Percentiles rank a stretch among this genome's conserved stretches.
phyloP scores from a whole-genome alignment of 2,888 invertebrate genomes.

The Papilio demoleus region DNA sequence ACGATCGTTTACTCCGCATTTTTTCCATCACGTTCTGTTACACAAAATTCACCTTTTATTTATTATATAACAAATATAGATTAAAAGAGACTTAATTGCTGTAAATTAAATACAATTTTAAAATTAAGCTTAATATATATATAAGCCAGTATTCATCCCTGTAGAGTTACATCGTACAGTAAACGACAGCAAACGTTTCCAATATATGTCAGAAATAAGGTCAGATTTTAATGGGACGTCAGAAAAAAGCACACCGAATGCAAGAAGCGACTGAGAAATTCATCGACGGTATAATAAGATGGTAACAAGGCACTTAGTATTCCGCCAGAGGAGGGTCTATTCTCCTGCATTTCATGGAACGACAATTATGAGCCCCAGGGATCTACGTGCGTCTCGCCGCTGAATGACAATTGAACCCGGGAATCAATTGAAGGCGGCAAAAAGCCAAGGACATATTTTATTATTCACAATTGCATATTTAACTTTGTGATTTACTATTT shows the following conservation, averaged over 20 bases:
- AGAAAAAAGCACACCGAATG: slow-evolving; percentile 39
- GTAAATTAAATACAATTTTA: too few relatives aligned
- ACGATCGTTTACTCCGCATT: too few relatives aligned
- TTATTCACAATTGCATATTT: slow-evolving; percentile 33
- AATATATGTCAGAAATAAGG: slow-evolving; percentile 20
- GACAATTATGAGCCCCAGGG: slow-evolving; percentile 42
- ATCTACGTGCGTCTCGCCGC: slow-evolving; percentile 40
- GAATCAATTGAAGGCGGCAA: slow-evolving; percentile 40
- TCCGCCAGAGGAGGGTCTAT: slow-evolving; percentile 39
- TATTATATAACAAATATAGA: too few relatives aligned
- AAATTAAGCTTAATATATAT: too few relatives aligned
- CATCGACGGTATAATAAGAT: slow-evolving; percentile 40
- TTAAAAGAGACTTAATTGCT: too few relatives aligned
- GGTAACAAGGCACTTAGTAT: slow-evolving; percentile 41
- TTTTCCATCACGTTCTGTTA: too few relatives aligned
- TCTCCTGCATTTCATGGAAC: slow-evolving; percentile 42
- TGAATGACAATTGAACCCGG: slow-evolving; percentile 40
- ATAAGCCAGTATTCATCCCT: too few relatives aligned
- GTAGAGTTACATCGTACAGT: neutral
- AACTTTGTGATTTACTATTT: slow-evolving; percentile 27
- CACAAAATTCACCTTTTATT: too few relatives aligned
- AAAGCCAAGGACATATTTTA: slow-evolving; percentile 41
- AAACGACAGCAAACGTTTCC: slow-evolving; percentile 13
- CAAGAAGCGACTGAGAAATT: slow-evolving; percentile 37
- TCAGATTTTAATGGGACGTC: slow-evolving; percentile 37